Base-by-base conservation (phyloP, 2,888 invertebrate genomes). In the Hemithea aestivaria region DNA sequence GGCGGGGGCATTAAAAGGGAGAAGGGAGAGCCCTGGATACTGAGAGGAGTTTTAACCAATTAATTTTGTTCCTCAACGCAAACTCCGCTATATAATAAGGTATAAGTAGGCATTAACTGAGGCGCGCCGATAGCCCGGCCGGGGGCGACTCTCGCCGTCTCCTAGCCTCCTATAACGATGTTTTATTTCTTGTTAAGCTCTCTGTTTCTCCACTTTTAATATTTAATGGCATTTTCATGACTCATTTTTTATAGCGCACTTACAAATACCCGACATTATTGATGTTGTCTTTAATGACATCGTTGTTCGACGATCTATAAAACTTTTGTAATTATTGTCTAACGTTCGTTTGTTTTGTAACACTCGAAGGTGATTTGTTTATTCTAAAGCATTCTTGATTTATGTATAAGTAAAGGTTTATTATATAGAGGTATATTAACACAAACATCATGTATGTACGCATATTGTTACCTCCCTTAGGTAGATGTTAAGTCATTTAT, bases 41-140 rank as follows among this genome's bases (percentile, higher is more conserved):
- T 78, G 85, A 87, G 88, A 88, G 88, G 88, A 88, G 88, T 88
- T 88, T 88, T 88, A 88, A 88, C 88, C 88, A 88, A 88, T 88
- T 88, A 88, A 88, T 88, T 88, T 88, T 88, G 88, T 87, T 88
- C 88, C 88, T 87, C 87, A 87, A 87, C 87, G 85, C 87, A 87
- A 87, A 87, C 87, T 87, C 80, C 75, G 87, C 85, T 84, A 85
- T 87, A 85, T 84, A 87, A 85, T 87, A 87, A 85, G 85, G 83
- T 87, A 87, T 85, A 85, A 87, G 87, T 85, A 87, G 87, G 82
- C 84, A 83, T 85, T 85, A 87, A 80, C 79, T 73, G 82, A 81
- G 81, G 77, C 80, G 82, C 82, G 83, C 82, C 83, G 87, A 82
- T 83, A 77, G 85, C 84, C 73, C 70, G 78, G 73, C 79, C 80